phyloP scores from a whole-genome alignment of 2,888 invertebrate genomes.

The Machimus rusticus region DNA sequence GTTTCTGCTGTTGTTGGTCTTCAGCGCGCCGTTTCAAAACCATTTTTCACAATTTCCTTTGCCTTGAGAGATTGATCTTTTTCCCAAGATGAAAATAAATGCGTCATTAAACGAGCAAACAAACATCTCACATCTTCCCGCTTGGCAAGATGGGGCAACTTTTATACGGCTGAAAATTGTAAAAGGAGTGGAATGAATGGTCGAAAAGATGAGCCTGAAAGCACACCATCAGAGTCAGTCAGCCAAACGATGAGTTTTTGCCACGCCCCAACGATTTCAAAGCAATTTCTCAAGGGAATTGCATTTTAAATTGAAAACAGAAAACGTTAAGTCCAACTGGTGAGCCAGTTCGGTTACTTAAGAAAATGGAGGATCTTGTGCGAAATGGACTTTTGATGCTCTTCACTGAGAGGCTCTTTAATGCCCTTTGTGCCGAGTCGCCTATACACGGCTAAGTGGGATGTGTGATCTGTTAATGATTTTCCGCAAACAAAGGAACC shows the following conservation, averaged over 20 bases:
- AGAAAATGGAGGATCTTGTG: conserved; percentile 34
- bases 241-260: conserved; percentile 45
- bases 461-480: conserved; percentile 29
- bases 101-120: conserved; percentile 42
- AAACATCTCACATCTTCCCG: conserved; percentile 40
- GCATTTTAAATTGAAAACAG: conserved; percentile 44
- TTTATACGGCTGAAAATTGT: neutral
- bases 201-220: conserved; percentile 36
- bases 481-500: conserved; percentile 19
- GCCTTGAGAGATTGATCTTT: conserved; percentile 40
- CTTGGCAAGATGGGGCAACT: neutral
- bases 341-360: neutral
- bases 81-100: conserved; percentile 36
- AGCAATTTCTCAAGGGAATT: conserved; percentile 46
- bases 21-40: conserved; percentile 27
- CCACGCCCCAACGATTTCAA: conserved; percentile 46
- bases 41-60: conserved; percentile 43
- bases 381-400: conserved; percentile 32
- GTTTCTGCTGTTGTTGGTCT: neutral
- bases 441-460: neutral
- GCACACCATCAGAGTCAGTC: conserved; percentile 43
- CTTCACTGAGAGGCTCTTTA: neutral
- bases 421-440: neutral
- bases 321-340: neutral
- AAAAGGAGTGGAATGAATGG: conserved; percentile 39